Conservation (phyloP, 2,888 invertebrate genomes). For the Zeuzera pyrina region DNA sequence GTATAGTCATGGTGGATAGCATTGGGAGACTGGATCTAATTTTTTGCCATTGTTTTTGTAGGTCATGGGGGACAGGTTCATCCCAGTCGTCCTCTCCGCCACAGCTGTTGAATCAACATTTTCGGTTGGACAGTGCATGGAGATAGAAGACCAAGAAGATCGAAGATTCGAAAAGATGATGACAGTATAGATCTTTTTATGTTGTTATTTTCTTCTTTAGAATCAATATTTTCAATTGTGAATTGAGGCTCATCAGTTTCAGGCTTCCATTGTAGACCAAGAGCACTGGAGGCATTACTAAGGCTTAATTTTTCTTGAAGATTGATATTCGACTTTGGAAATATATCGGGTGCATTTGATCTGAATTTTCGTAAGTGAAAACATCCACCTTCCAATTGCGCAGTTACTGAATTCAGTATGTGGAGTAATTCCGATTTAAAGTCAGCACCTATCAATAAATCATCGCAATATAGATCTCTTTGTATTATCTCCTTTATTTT, state of each 20-base stretch:
- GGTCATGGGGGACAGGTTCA: constrained; percentile 5
- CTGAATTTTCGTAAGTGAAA: constrained; percentile 11
- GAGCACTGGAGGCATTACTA: too few relatives aligned
- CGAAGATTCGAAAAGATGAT: constrained; percentile 13
- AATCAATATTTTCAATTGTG: constrained; percentile 3
- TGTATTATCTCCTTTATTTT: too few relatives aligned
- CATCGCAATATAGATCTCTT: too few relatives aligned
- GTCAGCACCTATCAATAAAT: too few relatives aligned
- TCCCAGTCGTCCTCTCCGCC: constrained; percentile 13
- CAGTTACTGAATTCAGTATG: constrained; percentile 4
- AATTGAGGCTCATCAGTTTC: constrained; percentile 12
- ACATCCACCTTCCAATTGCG: neutral
- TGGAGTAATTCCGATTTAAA: too few relatives aligned
- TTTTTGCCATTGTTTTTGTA: neutral
- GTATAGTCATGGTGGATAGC: neutral
- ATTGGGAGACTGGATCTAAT: neutral
- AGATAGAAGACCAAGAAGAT: constrained; percentile 13
- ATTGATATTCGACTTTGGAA: neutral
- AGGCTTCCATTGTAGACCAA: too few relatives aligned
- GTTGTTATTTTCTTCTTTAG: constrained; percentile 1
- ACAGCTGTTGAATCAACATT: constrained; percentile 14
- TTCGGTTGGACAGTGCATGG: constrained; percentile 15
- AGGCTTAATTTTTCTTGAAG: constrained; percentile 9
- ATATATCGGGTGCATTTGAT: constrained; percentile 1
- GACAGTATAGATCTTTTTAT: constrained; percentile 15